A percentile compares a stretch with the other conserved stretches of the same genome.
These are phyloP conservation scores for Melanargia galathea DNA, from an alignment of 2,888 invertebrate species.

Conservation along the genomic window DNA sequence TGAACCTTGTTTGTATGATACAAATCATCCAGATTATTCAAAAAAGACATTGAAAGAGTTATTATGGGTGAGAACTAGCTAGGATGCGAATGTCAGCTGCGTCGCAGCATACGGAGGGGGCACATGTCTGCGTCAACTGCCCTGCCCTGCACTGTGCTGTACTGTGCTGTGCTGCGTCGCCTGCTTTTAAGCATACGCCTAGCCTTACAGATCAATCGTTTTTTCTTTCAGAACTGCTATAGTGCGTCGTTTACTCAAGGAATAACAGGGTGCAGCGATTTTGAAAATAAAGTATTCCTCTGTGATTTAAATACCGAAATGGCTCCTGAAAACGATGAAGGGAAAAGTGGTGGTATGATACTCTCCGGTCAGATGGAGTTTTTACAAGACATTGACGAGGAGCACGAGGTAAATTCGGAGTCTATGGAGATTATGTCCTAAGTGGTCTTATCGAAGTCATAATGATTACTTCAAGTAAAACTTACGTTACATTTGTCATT, in stretches of 20 bases:
- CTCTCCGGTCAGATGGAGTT: slow-evolving; percentile 35
- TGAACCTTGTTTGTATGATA: no score
- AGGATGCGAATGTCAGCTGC: no score
- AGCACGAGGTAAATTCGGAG: slow-evolving; percentile 31
- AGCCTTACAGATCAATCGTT: neutral
- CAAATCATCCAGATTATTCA: no score
- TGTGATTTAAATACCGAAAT: slow-evolving; percentile 30
- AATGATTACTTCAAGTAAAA: no score
- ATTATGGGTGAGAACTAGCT: no score
- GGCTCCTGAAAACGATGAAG: slow-evolving; percentile 25
- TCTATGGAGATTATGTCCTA: neutral
- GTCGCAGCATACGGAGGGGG: no score
- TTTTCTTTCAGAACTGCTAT: slow-evolving; percentile 37
- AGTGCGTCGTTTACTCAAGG: slow-evolving; percentile 44
- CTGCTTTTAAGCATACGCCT: no score
- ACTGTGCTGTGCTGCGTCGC: no score
- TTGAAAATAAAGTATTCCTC: slow-evolving; percentile 39
- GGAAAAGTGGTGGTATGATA: slow-evolving; percentile 19
- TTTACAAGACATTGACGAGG: slow-evolving; percentile 27
- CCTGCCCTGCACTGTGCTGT: no score
- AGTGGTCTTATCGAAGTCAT: neutral
- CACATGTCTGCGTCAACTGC: no score
- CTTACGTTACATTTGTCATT: no score
- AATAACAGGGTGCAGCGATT: slow-evolving; percentile 42
- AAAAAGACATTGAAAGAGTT: no score